phyloP scores from a whole-genome alignment of 2,888 invertebrate genomes.

The Ischnura elegans region DNA sequence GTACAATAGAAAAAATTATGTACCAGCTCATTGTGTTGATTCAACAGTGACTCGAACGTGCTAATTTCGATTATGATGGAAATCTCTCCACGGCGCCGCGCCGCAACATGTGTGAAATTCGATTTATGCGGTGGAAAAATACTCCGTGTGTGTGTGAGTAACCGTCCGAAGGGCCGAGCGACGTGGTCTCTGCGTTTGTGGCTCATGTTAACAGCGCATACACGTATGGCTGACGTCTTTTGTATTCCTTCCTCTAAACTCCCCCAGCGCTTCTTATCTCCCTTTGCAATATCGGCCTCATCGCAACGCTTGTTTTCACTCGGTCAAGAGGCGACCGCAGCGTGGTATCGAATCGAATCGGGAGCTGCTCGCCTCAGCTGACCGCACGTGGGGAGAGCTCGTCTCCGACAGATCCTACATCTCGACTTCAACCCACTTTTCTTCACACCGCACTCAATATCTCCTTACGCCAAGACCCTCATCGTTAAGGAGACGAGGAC shows the following conservation, averaged over 20 bases:
- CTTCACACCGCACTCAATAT: neutral
- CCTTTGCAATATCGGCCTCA: neutral
- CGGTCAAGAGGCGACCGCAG: slow-evolving; percentile 52
- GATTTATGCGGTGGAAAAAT: too few relatives aligned
- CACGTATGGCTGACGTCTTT: neutral
- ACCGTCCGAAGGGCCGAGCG: too few relatives aligned
- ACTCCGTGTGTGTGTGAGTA: too few relatives aligned
- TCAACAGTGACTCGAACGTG: too few relatives aligned
- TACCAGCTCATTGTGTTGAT: too few relatives aligned
- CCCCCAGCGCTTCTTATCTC: neutral
- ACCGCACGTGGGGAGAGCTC: neutral
- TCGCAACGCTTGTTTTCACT: neutral
- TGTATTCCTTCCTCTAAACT: neutral
- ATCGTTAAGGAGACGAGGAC: neutral
- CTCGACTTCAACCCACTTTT: neutral
- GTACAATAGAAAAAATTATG: too few relatives aligned
- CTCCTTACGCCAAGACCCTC: neutral
- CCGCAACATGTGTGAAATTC: too few relatives aligned
- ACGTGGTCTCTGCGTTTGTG: too few relatives aligned
- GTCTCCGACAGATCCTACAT: neutral
- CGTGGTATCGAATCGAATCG: slow-evolving; percentile 39
- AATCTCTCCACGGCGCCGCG: too few relatives aligned
- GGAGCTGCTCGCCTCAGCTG: neutral
- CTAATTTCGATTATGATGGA: too few relatives aligned
- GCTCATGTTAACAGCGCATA: too few relatives aligned